These are phyloP conservation scores for Drosophila limbata DNA, from an alignment of 2,888 invertebrate species.

Conservation along the genomic window DNA sequence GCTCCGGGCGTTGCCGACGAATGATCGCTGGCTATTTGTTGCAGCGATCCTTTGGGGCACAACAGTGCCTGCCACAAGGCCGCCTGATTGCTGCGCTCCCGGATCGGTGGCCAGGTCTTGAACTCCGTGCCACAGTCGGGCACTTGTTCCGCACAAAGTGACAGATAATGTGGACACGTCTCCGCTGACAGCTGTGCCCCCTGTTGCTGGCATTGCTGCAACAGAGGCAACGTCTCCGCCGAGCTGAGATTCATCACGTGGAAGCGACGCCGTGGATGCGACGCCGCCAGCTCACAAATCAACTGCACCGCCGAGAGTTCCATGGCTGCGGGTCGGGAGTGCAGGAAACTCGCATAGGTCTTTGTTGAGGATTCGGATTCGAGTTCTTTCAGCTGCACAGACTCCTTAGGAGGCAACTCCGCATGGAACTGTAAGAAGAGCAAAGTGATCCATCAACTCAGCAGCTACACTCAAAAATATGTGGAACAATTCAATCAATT, in stretches of 20 bases:
- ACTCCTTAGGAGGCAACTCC: slow-evolving; percentile 87
- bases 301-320: slow-evolving; percentile 88
- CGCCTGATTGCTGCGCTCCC: slow-evolving; percentile 88
- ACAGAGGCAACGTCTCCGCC: slow-evolving; percentile 87
- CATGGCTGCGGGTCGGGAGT: slow-evolving; percentile 89
- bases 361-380: slow-evolving; percentile 86
- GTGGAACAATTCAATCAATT: no score
- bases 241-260: slow-evolving; percentile 90
- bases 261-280: slow-evolving; percentile 84
- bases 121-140: slow-evolving; percentile 89
- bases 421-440: slow-evolving; percentile 89
- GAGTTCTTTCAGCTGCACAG: slow-evolving; percentile 21
- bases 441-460: background rate
- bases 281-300: slow-evolving; percentile 86
- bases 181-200: slow-evolving; percentile 89
- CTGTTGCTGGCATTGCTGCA: slow-evolving; percentile 85
- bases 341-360: slow-evolving; percentile 88
- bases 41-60: slow-evolving; percentile 85
- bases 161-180: slow-evolving; percentile 91
- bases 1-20: slow-evolving; percentile 89
- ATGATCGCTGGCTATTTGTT: slow-evolving; percentile 89
- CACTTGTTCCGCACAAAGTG: slow-evolving; percentile 88
- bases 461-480: no score
- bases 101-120: slow-evolving; percentile 91
- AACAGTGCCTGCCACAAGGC: slow-evolving; percentile 88